phyloP scores from a whole-genome alignment of 2,797 vertebrate genomes.

The Acridotheres tristis region DNA sequence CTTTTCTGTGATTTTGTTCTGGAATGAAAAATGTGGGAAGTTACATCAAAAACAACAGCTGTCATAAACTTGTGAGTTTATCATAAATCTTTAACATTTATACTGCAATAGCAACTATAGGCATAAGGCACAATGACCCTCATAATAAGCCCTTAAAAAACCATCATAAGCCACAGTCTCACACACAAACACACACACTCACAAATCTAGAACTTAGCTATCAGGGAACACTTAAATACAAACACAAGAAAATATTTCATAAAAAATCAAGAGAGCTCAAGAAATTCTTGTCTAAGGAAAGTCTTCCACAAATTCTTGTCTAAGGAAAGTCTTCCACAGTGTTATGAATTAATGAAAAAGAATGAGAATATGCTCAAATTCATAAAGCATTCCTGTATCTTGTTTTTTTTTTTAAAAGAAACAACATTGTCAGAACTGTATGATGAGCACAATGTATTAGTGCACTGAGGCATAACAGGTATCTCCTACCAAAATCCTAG shows the following conservation, averaged over 20 bases:
- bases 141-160: not conserved
- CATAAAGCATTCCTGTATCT: not conserved
- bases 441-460: not conserved
- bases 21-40: not conserved
- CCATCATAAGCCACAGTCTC: not conserved
- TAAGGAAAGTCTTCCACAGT: not conserved
- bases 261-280: not conserved
- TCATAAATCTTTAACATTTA: not conserved
- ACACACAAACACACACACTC: not conserved
- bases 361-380: not conserved
- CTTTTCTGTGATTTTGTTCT: conserved; percentile 96
- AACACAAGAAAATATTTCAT: not conserved
- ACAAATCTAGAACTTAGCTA: not conserved
- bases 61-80: not conserved
- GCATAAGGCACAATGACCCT: not conserved
- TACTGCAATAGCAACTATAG: not conserved
- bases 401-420: not conserved
- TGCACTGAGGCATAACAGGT: not conserved
- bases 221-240: not conserved
- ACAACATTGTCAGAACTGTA: not conserved
- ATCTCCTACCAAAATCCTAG: not conserved
- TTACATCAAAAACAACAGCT: not conserved
- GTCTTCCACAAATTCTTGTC: not conserved
- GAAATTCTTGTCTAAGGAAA: not conserved
- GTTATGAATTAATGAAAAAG: not conserved